Base-by-base conservation (phyloP, 2,888 invertebrate species). In the Rhagonycha lutea region DNA sequence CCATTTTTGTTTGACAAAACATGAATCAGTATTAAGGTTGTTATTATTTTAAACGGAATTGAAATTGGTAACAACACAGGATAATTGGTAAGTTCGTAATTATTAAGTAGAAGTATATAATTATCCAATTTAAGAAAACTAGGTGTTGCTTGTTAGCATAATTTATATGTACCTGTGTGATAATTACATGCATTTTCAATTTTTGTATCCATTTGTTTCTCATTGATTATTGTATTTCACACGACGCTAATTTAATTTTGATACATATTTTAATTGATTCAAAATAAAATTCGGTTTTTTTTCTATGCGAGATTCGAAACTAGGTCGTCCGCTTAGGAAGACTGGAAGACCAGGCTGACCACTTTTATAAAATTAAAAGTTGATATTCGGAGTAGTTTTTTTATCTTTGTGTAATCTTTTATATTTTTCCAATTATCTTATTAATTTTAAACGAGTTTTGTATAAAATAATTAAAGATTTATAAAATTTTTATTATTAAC, bases 131-230 rank as follows among this genome's bases (percentile, higher is more conserved):
- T 62, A 28, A 61, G 18, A 61, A 70, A 28, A 70, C 14, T 70
- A 70, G 14, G 69, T 70, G 61, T 69, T 69, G 47, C 47, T 69
- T 47, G 47, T 24, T 61, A 60, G 26, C n/a, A 14, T 70, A 70
- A 70, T 70, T 24, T 26, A 61, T 70, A 61, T 62, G 28, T 61
- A 70, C 47, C 69, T 69, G 69, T 69, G 69, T 29, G 14, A 69
- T 69, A 69, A 68, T 68, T 68, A 69, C 69, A 69, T 47, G 65
- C 26, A 65, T 47, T 47, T 47, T 47, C 47, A 47, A 47, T 47
- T 47, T 47, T 47, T 47, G n/a, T 47, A 47, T n/a, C 47, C 47
- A 47, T 47, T 47, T 47, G 47, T 47, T n/a, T 47, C 47, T 47
- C 47, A 47, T 47, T 47, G 47, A 47, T 47, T 47, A 47, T 47